phyloP scores from a whole-genome alignment of 2,797 vertebrate species.

The Sebastes nivosus region DNA sequence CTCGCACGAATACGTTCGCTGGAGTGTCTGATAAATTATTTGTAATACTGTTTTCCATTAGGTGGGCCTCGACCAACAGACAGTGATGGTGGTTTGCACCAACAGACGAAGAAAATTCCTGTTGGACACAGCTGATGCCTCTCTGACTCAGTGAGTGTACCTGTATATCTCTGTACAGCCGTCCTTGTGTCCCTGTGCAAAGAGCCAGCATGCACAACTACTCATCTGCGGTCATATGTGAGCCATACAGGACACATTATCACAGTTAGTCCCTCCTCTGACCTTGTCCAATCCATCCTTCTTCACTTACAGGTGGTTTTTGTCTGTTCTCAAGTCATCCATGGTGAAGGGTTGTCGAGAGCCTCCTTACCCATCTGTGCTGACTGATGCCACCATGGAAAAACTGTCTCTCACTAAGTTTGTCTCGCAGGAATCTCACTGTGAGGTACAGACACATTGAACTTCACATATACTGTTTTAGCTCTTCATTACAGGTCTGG shows the following conservation, averaged over 20 bases:
- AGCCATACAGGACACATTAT: too few relatives aligned
- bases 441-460: slow-evolving; percentile 83
- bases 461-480: background rate
- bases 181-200: background rate
- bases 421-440: slow-evolving; percentile 92
- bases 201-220: background rate
- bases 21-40: background rate
- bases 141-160: slow-evolving; percentile 89
- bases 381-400: slow-evolving; percentile 98
- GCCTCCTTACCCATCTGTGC: slow-evolving; percentile 91
- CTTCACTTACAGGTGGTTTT: slow-evolving; percentile 86
- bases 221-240: background rate
- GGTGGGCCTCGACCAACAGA: slow-evolving; percentile 95
- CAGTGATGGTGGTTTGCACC: slow-evolving; percentile 91
- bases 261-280: background rate
- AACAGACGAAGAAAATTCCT: slow-evolving; percentile 96
- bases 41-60: slow-evolving; percentile 59
- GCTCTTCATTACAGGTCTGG: background rate
- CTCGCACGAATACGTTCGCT: fast-evolving
- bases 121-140: slow-evolving; percentile 90
- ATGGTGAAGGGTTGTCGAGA: slow-evolving; percentile 95
- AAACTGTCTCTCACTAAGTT: slow-evolving; percentile 95
- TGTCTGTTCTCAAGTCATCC: slow-evolving; percentile 89
- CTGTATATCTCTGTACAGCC: too few relatives aligned
- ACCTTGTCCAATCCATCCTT: background rate